phyloP scores from a whole-genome alignment of 2,113 vertebrate species.

The Hippolais icterina region DNA sequence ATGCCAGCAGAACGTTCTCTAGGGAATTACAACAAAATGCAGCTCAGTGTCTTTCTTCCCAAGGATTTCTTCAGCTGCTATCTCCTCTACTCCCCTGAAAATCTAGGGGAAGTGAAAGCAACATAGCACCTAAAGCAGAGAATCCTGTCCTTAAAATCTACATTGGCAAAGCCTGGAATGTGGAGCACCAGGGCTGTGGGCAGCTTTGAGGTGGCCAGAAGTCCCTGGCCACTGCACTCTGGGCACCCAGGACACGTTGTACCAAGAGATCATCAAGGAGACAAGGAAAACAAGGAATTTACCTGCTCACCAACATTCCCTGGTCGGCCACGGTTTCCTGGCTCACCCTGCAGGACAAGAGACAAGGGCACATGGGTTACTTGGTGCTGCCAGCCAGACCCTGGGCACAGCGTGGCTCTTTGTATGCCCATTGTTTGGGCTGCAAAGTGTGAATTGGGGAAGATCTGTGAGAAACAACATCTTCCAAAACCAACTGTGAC shows the following conservation, averaged over 20 bases:
- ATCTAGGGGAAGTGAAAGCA: background rate
- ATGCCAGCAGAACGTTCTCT: background rate
- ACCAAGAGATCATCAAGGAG: background rate
- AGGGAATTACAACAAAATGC: accelerated
- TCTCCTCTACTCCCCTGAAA: background rate
- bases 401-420: background rate
- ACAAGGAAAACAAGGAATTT: constrained; percentile 32
- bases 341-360: constrained; percentile 83
- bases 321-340: constrained; percentile 82
- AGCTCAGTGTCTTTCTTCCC: background rate
- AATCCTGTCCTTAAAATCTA: background rate
- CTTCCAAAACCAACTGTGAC: background rate
- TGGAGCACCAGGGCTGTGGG: background rate
- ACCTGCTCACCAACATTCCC: constrained; percentile 92
- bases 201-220: background rate
- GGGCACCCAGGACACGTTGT: background rate
- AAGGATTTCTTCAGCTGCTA: background rate
- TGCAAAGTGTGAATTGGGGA: background rate
- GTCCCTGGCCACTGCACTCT: background rate
- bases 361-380: background rate
- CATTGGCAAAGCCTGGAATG: background rate
- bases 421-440: background rate
- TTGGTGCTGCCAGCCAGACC: background rate
- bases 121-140: background rate
- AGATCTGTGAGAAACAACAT: background rate